Evolutionary conservation across 2,113 vertebrate species (phyloP), one percentile per base, ranked within the genome.

Genomic region (Nerophis ophidion): DNA sequence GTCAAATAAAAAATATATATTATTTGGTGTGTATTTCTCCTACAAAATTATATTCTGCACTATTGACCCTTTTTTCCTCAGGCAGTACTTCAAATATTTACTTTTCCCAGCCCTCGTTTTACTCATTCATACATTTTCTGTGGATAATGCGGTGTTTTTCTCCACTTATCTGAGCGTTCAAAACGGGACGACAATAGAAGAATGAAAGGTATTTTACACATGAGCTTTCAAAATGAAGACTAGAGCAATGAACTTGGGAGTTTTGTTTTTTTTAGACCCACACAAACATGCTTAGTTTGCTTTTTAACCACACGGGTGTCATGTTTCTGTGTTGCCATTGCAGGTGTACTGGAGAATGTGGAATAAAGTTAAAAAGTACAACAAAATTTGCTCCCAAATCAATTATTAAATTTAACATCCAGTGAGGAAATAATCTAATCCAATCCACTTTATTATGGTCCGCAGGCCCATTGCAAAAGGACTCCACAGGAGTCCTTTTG

Each of bases 291-390:
- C 33, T 47, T 38, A 74, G 72, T 79, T 74, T 79, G 47, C 53
- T 26, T 26, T 8, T 9, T 74, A 42, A 36, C 48, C 26, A 74
- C 70, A 74, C 35, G 35, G 48, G 63, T 57, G 44, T 69, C 74
- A 34, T 26, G 19, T 77, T 64, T 62, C 52, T 40, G 12, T 6
- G 52, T 34, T 33, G 19, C 45, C 58, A 34, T 3, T 48, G 63
- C 42, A 16, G 46, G 51, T 40, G 49, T 49, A 36, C 47, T 14
- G 60, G 47, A 53, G 50, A 5, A 59, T 5, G 16, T 42, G 19
- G 44, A 10, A 6, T 19, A 7, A 49, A 35, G 19, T 33, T 42
- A 15, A 52, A 51, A 8, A 12, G n/a, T 1, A 0, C 5, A 26
- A 26, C 26, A 26, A 26, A 26, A 26, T 26, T 2, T 26, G 26